Conservation (phyloP, 2,888 invertebrate species). For the Pecten maximus region DNA sequence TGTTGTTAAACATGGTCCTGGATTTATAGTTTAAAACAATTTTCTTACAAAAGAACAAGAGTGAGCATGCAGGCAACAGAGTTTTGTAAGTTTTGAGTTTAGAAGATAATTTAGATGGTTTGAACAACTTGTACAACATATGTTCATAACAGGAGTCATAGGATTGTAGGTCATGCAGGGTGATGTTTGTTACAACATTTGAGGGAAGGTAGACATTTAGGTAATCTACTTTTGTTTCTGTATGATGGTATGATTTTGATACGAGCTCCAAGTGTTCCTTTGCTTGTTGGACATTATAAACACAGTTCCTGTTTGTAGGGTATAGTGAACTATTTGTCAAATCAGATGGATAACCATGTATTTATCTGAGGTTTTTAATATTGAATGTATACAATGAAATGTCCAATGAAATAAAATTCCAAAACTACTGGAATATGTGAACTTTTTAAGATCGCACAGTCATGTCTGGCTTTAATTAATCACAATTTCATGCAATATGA, state of each 20-base stretch:
- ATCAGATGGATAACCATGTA: no score
- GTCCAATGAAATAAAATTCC: no score
- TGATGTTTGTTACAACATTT: not conserved
- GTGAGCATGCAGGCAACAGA: not conserved
- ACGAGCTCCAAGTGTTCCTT: not conserved
- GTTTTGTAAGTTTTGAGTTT: not conserved
- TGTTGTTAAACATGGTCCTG: not conserved
- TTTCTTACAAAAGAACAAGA: not conserved
- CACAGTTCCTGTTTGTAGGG: not conserved
- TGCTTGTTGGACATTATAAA: not conserved
- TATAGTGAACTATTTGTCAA: no score
- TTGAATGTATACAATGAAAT: no score
- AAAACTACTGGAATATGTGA: no score
- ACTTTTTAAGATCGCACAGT: no score
- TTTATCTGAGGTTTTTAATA: no score
- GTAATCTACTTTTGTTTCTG: not conserved
- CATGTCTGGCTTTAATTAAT: no score
- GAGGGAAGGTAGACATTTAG: not conserved
- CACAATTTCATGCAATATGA: not conserved
- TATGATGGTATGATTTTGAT: constrained; percentile 11
- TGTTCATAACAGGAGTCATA: not conserved
- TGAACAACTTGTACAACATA: not conserved
- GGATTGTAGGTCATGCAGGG: not conserved
- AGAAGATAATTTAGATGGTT: not conserved
- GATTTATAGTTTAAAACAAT: not conserved